A percentile compares a stretch with the other conserved stretches of the same genome.
Conservation (phyloP, 2,888 invertebrate species). For the Notodonta dromedarius region DNA sequence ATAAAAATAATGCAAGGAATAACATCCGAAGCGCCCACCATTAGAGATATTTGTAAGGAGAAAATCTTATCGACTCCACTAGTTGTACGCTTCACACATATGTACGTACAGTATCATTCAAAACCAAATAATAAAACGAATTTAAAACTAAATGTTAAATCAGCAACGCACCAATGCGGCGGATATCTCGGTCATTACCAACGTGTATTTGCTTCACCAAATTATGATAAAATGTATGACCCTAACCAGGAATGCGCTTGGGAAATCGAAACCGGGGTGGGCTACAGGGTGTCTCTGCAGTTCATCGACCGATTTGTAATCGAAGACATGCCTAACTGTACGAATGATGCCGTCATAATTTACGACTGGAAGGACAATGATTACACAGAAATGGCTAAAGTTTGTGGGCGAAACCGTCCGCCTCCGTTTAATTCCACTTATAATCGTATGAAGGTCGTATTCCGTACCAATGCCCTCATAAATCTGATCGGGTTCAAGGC, state of each 20-base stretch:
- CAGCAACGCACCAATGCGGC: conserved; percentile 86
- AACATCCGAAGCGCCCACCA: conserved; percentile 71
- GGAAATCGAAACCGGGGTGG: conserved; percentile 86
- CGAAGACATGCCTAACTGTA: conserved; percentile 87
- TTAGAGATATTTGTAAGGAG: conserved; percentile 87
- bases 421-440: conserved; percentile 84
- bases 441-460: conserved; percentile 87
- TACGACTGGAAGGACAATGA: conserved; percentile 82
- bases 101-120: conserved; percentile 89
- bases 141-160: conserved; percentile 50
- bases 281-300: conserved; percentile 86
- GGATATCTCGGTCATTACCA: conserved; percentile 80
- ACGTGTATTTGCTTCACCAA: conserved; percentile 80
- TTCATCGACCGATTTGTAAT: conserved; percentile 90
- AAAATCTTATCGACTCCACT: conserved; percentile 72
- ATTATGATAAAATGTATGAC: conserved; percentile 86
- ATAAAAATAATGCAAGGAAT: conserved; percentile 80
- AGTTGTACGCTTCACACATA: conserved; percentile 71
- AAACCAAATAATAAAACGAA: conserved; percentile 53
- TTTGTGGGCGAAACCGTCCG: conserved; percentile 88
- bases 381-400: conserved; percentile 82
- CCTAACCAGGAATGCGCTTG: conserved; percentile 91
- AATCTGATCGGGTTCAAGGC: conserved; percentile 91
- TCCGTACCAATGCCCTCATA: conserved; percentile 87
- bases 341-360: conserved; percentile 89